phyloP scores from a whole-genome alignment of 2,888 invertebrate species.

The Sinopyrophorus schimmeli region DNA sequence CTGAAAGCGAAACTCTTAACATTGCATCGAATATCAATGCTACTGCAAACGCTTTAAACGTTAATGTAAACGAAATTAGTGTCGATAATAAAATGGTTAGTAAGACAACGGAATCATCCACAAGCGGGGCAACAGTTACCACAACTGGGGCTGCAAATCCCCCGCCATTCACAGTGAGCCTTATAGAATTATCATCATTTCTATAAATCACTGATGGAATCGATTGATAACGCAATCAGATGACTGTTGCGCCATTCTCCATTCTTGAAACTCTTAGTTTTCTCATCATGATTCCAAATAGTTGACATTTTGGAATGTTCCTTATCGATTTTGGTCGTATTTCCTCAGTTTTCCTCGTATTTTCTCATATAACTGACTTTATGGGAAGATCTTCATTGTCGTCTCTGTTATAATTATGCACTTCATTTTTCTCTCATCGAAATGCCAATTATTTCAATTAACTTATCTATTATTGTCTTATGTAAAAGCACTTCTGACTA shows the following conservation, averaged over 20 bases:
- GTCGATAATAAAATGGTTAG: constrained; percentile 3
- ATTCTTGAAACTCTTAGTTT: not conserved
- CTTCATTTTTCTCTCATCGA: not conserved
- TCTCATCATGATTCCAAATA: constrained; percentile 3
- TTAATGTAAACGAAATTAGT: constrained; percentile 9
- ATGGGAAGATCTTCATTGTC: constrained; percentile 18
- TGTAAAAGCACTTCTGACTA: constrained; percentile 5
- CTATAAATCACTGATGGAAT: not conserved
- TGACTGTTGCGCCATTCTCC: constrained; percentile 18
- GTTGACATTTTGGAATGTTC: constrained; percentile 9
- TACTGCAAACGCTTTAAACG: constrained; percentile 10
- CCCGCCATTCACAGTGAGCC: constrained; percentile 13
- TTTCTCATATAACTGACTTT: constrained; percentile 21
- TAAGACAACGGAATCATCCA: not conserved
- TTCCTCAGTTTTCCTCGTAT: not conserved
- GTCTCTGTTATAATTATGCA: not conserved
- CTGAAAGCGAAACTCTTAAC: not conserved
- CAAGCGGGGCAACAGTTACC: not conserved
- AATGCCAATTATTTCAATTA: constrained; percentile 1
- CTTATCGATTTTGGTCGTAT: not conserved
- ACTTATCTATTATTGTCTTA: constrained; percentile 11
- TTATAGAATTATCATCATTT: too few relatives aligned
- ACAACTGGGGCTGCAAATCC: not conserved
- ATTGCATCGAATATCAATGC: not conserved
- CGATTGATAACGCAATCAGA: constrained; percentile 15